Conservation (phyloP, 1,140 invertebrate genomes). For the Drosophila subpulchrella region DNA sequence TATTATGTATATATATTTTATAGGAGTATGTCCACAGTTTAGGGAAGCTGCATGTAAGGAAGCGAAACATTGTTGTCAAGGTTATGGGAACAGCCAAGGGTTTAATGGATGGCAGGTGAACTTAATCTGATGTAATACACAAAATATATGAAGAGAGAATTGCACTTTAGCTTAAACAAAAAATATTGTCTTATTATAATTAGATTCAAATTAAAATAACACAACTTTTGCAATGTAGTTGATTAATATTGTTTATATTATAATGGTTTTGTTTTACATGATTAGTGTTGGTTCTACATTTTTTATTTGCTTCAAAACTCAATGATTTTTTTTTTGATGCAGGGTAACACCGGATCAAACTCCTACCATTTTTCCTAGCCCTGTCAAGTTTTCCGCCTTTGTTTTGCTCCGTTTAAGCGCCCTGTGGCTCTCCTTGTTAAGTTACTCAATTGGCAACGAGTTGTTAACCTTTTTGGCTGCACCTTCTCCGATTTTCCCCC, state of each 20-base stretch:
- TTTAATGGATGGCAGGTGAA: neutral
- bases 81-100: constrained; percentile 2
- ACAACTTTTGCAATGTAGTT: no score
- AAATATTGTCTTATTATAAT: neutral
- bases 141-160: neutral
- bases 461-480: constrained; percentile 76
- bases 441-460: constrained; percentile 74
- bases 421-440: constrained; percentile 62
- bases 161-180: neutral
- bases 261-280: no score
- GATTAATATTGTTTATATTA: no score
- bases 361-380: neutral
- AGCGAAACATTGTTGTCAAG: constrained; percentile 11
- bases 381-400: constrained; percentile 31
- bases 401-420: constrained; percentile 33
- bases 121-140: neutral
- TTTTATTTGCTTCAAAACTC: neutral
- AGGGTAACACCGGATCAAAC: constrained; percentile 5
- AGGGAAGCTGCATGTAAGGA: neutral
- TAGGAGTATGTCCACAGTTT: neutral
- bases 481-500: constrained; percentile 46
- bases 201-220: no score
- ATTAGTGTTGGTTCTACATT: neutral
- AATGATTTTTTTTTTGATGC: neutral
- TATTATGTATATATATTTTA: constrained; percentile 23